Percentiles rank a stretch among this genome's conserved stretches.
phyloP scores from a whole-genome alignment of 1,140 invertebrate species.

The Phymorhynchus buccinoides region DNA sequence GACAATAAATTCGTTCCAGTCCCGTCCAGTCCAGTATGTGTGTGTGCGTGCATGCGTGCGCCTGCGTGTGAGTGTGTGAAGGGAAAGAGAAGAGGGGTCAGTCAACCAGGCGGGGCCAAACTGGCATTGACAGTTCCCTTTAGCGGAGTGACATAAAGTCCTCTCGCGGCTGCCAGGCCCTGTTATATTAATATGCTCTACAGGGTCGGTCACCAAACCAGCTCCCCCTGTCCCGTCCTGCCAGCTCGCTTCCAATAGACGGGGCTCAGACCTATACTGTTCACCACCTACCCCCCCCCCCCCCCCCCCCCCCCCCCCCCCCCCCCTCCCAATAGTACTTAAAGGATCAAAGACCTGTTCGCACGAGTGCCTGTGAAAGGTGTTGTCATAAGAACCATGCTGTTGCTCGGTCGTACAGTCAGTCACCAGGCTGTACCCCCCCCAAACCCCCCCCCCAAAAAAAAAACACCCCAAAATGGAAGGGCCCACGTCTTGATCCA shows the following conservation, averaged over 20 bases:
- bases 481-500: too few relatives aligned
- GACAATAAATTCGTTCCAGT: too few relatives aligned
- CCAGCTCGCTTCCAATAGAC: not conserved
- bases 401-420: not conserved
- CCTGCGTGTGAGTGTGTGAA: not conserved
- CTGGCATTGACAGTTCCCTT: conserved; percentile 19
- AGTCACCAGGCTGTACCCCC: not conserved
- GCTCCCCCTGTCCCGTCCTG: not conserved
- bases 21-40: too few relatives aligned
- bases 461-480: not conserved
- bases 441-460: not conserved
- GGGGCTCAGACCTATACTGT: conserved; percentile 27
- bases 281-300: too few relatives aligned
- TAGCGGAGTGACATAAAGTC: conserved; percentile 29
- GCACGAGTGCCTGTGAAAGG: conserved; percentile 30
- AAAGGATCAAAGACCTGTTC: conserved; percentile 38
- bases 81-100: not conserved
- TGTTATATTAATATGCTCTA: too few relatives aligned
- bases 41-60: not conserved
- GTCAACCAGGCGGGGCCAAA: conserved; percentile 10
- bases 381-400: conserved; percentile 35
- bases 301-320: too few relatives aligned
- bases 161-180: conserved; percentile 35
- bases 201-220: not conserved
- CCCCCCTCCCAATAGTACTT: too few relatives aligned